Conservation (phyloP, 2,113 vertebrate species). For the Pseudorectes ferrugineus region DNA sequence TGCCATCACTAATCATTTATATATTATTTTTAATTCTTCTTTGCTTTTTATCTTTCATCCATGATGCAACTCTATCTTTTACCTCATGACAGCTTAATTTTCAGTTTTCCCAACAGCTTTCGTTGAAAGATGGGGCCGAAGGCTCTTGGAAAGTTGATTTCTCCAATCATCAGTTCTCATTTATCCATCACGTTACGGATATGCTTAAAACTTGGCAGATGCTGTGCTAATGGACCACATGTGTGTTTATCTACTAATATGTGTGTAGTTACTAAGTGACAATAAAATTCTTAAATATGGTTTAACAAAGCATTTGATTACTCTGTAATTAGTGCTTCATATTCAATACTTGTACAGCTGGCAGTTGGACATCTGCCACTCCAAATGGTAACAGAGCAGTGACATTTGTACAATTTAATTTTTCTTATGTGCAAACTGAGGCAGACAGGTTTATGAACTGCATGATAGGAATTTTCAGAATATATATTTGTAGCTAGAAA, state of each 20-base stretch:
- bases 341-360: not conserved
- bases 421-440: not conserved
- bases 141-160: not conserved
- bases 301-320: not conserved
- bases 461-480: not conserved
- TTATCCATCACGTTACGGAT: not conserved
- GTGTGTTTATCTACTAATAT: not conserved
- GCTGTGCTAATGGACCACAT: not conserved
- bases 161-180: not conserved
- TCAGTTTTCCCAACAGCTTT: not conserved
- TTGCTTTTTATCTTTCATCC: not conserved
- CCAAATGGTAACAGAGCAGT: not conserved
- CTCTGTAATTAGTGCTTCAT: not conserved
- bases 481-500: not conserved
- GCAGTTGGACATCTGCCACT: slow-evolving; percentile 17
- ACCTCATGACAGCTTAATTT: not conserved
- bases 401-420: not conserved
- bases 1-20: not conserved
- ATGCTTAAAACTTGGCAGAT: not conserved
- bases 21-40: not conserved
- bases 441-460: not conserved
- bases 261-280: not conserved
- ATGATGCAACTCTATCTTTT: not conserved
- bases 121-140: not conserved
- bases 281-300: not conserved